Evolutionary conservation across 2,797 vertebrate genomes (phyloP), one percentile per base, ranked within the genome.

Genomic region (Miichthys miiuy): DNA sequence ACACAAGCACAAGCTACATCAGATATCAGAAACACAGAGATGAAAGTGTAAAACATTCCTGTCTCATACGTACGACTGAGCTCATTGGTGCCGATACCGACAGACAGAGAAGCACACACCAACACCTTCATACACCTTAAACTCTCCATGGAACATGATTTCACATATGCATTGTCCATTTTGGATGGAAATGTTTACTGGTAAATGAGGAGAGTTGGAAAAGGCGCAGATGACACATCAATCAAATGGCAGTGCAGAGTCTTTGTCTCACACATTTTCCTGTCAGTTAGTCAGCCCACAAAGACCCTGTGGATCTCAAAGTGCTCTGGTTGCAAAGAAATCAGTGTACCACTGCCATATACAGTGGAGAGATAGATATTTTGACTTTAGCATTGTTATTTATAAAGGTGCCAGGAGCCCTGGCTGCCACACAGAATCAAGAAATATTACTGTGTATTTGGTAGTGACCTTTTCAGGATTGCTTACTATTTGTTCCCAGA

Each of bases 211-310:
- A 83, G 68, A 84, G 76, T 64, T 57, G 64, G 62, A 68, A 77
- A 79, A 88, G 77, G 69, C 6, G 23, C 71, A 85, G 86, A 90
- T 91, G 85, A 90, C 81, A 83, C 79, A 92, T 94, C 92, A 87
- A 88, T 94, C 92, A 90, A 78, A 83, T 55, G 68, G 63, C 74
- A 85, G 81, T 82, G 34, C 60, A 46, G 55, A 74, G 34, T 71
- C 73, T 90, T 85, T 86, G 81, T 84, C 80, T 74, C 72, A 73
- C 57, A 75, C 78, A 56, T 84, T 83, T 75, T 83, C 61, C 77
- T 88, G 76, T 84, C 78, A 80, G 75, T 78, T 55, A 57, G 61
- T 71, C 84, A 67, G 27, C 76, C 83, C 78, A 74, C 72, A 57
- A 57, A 62, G 62, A 77, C 66, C 68, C 77, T 13, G 6, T 46